Evolutionary conservation across 1,140 invertebrate species (phyloP).

Genomic region (Eumaeus atala): DNA sequence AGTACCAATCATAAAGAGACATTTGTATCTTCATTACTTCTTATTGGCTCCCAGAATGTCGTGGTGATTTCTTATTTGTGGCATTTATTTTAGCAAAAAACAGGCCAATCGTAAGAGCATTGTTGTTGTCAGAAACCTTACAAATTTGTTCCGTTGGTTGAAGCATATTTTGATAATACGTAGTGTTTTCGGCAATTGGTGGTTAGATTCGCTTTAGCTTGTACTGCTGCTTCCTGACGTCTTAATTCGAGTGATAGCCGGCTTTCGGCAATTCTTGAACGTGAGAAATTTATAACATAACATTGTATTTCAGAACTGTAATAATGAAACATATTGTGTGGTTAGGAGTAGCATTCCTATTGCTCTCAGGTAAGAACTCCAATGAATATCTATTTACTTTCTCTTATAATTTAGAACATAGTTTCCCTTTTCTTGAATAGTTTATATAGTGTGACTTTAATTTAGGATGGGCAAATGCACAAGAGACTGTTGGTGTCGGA

Average conservation of each 20-base stretch:
- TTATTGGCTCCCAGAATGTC: conserved; percentile 34
- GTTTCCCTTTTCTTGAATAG: neutral
- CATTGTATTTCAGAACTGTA: conserved; percentile 10
- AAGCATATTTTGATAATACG: neutral
- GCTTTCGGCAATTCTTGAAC: conserved; percentile 10
- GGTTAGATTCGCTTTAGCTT: neutral
- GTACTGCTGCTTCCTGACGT: neutral
- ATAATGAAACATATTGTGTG: conserved; percentile 50
- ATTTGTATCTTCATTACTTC: conserved; percentile 36
- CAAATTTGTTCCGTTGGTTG: neutral
- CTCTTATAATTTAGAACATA: no score
- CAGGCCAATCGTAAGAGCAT: conserved; percentile 6
- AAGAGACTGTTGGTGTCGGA: conserved; percentile 33
- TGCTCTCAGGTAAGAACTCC: conserved; percentile 49
- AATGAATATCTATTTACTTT: neutral
- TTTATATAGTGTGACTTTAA: neutral
- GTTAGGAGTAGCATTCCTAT: conserved; percentile 39
- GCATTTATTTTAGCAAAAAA: neutral
- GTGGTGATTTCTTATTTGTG: conserved; percentile 32
- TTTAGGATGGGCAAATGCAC: conserved; percentile 41
- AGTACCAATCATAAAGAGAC: conserved; percentile 36
- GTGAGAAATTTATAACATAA: conserved; percentile 13
- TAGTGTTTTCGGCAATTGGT: neutral
- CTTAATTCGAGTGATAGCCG: neutral
- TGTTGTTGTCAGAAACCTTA: neutral